Conservation (phyloP, 1,140 invertebrate species). For the Scaptodrosophila lebanonensis region DNA sequence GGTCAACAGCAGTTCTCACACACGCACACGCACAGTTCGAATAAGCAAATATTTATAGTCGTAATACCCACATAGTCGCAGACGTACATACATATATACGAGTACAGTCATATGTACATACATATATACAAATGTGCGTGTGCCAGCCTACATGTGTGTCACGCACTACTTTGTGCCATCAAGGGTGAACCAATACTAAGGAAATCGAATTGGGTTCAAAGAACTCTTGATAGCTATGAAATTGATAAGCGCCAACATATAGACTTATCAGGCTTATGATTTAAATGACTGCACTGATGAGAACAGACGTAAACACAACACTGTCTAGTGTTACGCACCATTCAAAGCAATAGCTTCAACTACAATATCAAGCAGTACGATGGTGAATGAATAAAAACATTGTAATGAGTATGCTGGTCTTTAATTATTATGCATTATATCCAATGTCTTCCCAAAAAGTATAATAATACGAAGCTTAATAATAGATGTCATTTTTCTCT, state of each 20-base stretch:
- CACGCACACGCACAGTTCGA: conserved; percentile 22
- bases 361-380: conserved; percentile 25
- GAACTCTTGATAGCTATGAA: conserved; percentile 20
- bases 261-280: conserved; percentile 17
- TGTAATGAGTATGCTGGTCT: too few species aligned
- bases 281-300: conserved; percentile 12
- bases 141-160: conserved; percentile 28
- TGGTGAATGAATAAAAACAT: too few species aligned
- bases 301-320: too few species aligned
- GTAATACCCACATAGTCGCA: too few species aligned
- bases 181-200: background rate
- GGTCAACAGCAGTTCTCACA: conserved; percentile 40
- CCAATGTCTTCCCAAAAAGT: too few species aligned
- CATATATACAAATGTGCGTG: background rate
- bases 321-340: too few species aligned
- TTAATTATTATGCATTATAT: too few species aligned
- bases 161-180: conserved; percentile 4
- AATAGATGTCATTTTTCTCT: too few species aligned
- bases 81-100: too few species aligned
- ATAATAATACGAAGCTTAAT: too few species aligned
- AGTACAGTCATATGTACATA: too few species aligned
- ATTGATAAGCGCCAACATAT: conserved; percentile 23
- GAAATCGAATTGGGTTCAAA: conserved; percentile 23
- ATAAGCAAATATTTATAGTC: conserved; percentile 49
- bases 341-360: conserved; percentile 14